A percentile compares a stretch with the other conserved stretches of the same genome.
These are phyloP conservation scores for Hozukius guyotensis DNA, from an alignment of 2,797 vertebrate genomes.

Conservation along the genomic window DNA sequence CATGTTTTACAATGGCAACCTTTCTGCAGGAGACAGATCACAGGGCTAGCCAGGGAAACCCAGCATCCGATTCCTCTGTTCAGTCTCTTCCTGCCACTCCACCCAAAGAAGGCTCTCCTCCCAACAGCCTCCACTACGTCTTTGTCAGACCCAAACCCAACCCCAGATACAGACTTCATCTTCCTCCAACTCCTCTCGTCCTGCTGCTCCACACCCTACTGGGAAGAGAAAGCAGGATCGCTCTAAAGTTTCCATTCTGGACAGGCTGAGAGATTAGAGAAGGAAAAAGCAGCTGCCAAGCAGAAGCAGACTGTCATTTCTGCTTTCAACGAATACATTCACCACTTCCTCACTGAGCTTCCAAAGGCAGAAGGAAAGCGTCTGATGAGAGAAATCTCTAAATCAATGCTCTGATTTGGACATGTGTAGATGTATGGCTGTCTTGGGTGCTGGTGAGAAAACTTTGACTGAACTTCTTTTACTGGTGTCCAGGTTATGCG, in stretches of 20 bases:
- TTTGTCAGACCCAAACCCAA: background rate
- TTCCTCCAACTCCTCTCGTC: background rate
- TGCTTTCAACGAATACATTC: background rate
- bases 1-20: background rate
- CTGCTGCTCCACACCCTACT: background rate
- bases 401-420: background rate
- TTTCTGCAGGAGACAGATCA: background rate
- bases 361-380: background rate
- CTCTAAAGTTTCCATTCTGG: background rate
- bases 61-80: too few species aligned
- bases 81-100: too few species aligned
- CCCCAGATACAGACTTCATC: too few species aligned
- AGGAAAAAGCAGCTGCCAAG: background rate
- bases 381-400: background rate
- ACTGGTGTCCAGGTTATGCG: too few species aligned
- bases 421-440: background rate
- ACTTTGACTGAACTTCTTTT: too few species aligned
- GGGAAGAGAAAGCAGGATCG: background rate
- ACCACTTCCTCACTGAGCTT: background rate
- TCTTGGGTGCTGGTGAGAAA: background rate
- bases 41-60: too few species aligned
- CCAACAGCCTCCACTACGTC: background rate
- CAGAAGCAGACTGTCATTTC: background rate
- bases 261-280: background rate
- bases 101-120: background rate